Evolutionary conservation across 2,113 vertebrate genomes (phyloP).

Genomic region (Tetrax tetrax): DNA sequence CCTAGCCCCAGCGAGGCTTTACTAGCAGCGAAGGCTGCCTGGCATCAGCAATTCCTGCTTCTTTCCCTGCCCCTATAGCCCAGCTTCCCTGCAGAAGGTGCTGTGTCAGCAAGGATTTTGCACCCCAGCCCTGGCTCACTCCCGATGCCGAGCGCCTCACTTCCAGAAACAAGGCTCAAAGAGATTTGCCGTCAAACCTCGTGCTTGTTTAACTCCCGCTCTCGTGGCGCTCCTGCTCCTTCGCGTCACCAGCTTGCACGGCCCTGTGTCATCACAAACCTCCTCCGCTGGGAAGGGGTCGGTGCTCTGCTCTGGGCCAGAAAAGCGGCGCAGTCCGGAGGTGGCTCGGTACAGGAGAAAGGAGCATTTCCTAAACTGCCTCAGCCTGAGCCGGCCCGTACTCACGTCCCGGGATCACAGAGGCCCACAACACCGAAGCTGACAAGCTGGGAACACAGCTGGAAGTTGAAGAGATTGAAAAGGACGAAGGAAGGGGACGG

Average conservation of each 20-base stretch:
- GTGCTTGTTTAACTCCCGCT: background rate
- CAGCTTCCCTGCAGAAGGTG: background rate
- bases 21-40: background rate
- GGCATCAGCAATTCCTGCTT: background rate
- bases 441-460: background rate
- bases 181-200: background rate
- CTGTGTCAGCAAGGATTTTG: background rate
- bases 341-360: background rate
- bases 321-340: background rate
- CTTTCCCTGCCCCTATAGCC: background rate
- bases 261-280: background rate
- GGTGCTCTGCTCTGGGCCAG: background rate
- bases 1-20: background rate
- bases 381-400: background rate
- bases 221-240: background rate
- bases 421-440: background rate
- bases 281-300: background rate
- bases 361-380: background rate
- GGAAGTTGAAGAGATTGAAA: background rate
- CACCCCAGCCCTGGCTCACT: background rate
- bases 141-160: fast-evolving
- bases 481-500: background rate
- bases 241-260: background rate
- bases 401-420: background rate
- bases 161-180: background rate